Conservation (phyloP, 1,140 invertebrate genomes). For the Tetranychus urticae region DNA sequence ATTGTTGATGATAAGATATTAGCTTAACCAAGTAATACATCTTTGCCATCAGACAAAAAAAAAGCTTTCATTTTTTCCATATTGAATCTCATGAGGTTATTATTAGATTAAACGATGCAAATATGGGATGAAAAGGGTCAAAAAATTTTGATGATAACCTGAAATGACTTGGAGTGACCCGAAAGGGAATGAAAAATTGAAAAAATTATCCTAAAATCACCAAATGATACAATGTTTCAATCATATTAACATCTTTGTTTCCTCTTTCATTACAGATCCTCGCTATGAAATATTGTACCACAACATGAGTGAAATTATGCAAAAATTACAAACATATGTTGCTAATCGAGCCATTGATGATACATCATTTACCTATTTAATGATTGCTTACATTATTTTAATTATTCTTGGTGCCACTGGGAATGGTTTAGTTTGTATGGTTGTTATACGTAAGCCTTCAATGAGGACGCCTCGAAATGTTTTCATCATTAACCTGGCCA, state of each 20-base stretch:
- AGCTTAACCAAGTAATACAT: too few relatives aligned
- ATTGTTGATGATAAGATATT: too few relatives aligned
- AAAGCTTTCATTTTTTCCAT: too few relatives aligned
- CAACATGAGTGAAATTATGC: not conserved
- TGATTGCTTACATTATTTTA: conserved; percentile 37
- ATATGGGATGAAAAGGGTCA: too few relatives aligned
- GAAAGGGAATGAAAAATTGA: too few relatives aligned
- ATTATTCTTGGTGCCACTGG: conserved; percentile 49
- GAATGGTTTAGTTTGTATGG: conserved; percentile 51
- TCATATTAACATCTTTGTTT: not conserved
- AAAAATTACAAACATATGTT: not conserved
- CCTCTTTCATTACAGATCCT: not conserved
- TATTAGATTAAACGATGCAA: too few relatives aligned
- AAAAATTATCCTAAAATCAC: not conserved
- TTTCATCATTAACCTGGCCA: conserved; percentile 65
- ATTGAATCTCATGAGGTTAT: too few relatives aligned
- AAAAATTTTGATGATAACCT: too few relatives aligned
- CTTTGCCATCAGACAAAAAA: too few relatives aligned
- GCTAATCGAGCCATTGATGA: not conserved
- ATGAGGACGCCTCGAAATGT: conserved; percentile 67
- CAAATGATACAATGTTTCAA: not conserved
- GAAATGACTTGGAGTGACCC: too few relatives aligned
- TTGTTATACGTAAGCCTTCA: conserved; percentile 44
- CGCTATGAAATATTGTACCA: not conserved
- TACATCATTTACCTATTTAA: not conserved